These are phyloP conservation scores for Brachyalestes nurse DNA, from an alignment of 2,797 vertebrate species.

Conservation along the genomic window DNA sequence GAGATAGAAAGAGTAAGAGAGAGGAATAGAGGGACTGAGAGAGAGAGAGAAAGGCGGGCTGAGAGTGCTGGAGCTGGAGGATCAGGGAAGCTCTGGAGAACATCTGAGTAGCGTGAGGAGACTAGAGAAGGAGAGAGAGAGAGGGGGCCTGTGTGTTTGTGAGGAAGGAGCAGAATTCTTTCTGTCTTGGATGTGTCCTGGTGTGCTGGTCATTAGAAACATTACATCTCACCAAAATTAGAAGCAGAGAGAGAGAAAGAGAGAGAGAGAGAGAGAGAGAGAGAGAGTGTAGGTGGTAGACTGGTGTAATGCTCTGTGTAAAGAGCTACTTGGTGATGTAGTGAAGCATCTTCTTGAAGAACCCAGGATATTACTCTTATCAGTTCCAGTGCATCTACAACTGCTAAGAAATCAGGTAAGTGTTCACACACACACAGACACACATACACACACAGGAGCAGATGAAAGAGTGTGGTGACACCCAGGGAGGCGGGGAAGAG, in stretches of 20 bases:
- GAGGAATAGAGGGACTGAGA: slow-evolving; percentile 29
- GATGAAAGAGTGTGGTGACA: slow-evolving; percentile 25
- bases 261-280: slow-evolving; percentile 23
- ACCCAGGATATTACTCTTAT: not conserved
- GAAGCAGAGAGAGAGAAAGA: slow-evolving; percentile 22
- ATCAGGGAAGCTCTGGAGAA: slow-evolving; percentile 24
- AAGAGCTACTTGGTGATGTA: slow-evolving; percentile 10
- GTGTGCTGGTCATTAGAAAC: slow-evolving; percentile 7
- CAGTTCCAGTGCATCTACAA: slow-evolving; percentile 2
- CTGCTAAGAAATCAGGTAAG: slow-evolving; percentile 30
- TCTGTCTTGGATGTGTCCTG: slow-evolving; percentile 20
- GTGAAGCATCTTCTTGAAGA: slow-evolving; percentile 38
- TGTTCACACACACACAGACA: not conserved
- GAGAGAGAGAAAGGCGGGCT: slow-evolving; percentile 29
- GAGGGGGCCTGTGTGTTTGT: not conserved
- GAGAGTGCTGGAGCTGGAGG: slow-evolving; percentile 24
- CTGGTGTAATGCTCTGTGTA: not conserved
- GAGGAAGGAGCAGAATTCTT: slow-evolving; percentile 1
- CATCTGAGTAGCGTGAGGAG: slow-evolving; percentile 11
- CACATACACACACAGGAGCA: not conserved
- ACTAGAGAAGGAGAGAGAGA: slow-evolving; percentile 17
- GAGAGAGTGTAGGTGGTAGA: slow-evolving; percentile 4
- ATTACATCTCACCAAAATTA: slow-evolving; percentile 16
- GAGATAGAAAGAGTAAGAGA: slow-evolving; percentile 22
- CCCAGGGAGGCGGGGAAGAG: slow-evolving; percentile 6